Conservation (phyloP, 2,797 vertebrate genomes). For the Dicrostonyx torquatus region DNA sequence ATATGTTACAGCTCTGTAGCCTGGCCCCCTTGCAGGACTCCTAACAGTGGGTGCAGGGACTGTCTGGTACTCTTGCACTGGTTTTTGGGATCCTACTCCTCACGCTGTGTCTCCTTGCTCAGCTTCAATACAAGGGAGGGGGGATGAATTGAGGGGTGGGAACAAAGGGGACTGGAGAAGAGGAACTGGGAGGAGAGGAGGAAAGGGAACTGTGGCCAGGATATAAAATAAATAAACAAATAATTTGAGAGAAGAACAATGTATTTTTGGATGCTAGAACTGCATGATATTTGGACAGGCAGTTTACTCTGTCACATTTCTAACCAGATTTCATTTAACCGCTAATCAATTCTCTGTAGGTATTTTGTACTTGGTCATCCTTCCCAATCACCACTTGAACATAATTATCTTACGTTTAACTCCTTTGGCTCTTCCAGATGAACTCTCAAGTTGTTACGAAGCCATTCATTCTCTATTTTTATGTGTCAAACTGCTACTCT, state of each 20-base stretch:
- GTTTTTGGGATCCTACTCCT: neutral
- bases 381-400: neutral
- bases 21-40: neutral
- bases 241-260: neutral
- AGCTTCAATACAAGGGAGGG: neutral
- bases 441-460: neutral
- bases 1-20: neutral
- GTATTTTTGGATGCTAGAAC: neutral
- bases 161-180: neutral
- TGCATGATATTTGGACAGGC: neutral
- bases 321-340: neutral
- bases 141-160: neutral
- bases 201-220: neutral
- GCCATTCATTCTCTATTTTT: slow-evolving; percentile 16
- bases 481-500: slow-evolving; percentile 24
- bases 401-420: slow-evolving; percentile 27
- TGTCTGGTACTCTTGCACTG: neutral
- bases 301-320: neutral
- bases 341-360: neutral
- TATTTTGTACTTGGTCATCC: slow-evolving; percentile 23
- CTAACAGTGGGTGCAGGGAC: neutral
- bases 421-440: neutral
- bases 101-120: neutral
- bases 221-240: neutral
- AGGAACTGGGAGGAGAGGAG: neutral